These are phyloP conservation scores for Cecropterus lyciades DNA, from an alignment of 1,140 invertebrate species.

Conservation along the genomic window DNA sequence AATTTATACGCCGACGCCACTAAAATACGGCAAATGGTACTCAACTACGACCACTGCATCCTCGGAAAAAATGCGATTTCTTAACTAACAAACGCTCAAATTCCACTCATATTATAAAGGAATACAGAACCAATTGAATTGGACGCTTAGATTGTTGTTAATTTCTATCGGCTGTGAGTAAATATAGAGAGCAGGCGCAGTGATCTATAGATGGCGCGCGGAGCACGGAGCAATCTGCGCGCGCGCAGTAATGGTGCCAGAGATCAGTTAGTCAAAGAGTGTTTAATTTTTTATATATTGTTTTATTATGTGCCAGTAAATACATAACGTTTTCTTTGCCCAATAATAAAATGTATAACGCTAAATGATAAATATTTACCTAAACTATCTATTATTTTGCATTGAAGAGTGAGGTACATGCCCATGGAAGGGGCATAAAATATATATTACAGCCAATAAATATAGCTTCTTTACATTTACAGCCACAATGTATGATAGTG, in stretches of 20 bases:
- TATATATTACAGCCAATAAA: too few species aligned
- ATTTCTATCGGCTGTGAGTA: conserved; percentile 66
- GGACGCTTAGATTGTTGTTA: conserved; percentile 44
- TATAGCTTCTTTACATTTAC: too few species aligned
- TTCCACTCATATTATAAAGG: conserved; percentile 32
- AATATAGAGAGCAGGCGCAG: conserved; percentile 70
- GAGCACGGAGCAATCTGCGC: conserved; percentile 62
- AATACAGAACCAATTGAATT: conserved; percentile 41
- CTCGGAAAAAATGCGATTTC: conserved; percentile 55
- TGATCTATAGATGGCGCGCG: conserved; percentile 73
- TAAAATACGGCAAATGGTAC: conserved; percentile 65
- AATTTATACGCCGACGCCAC: conserved; percentile 64
- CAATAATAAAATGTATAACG: too few species aligned
- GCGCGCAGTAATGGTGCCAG: conserved; percentile 54
- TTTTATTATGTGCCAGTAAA: too few species aligned
- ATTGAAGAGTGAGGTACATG: too few species aligned
- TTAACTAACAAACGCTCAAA: conserved; percentile 32
- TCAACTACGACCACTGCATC: conserved; percentile 52
- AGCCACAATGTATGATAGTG: too few species aligned
- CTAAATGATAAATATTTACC: too few species aligned
- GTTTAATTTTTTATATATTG: conserved; percentile 5
- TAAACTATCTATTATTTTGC: too few species aligned
- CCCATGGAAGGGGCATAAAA: too few species aligned
- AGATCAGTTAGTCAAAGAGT: conserved; percentile 53
- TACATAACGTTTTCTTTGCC: too few species aligned